Evolutionary conservation across 2,797 vertebrate genomes (phyloP), one percentile per base, ranked within the genome.

Genomic region (Lophius americanus): DNA sequence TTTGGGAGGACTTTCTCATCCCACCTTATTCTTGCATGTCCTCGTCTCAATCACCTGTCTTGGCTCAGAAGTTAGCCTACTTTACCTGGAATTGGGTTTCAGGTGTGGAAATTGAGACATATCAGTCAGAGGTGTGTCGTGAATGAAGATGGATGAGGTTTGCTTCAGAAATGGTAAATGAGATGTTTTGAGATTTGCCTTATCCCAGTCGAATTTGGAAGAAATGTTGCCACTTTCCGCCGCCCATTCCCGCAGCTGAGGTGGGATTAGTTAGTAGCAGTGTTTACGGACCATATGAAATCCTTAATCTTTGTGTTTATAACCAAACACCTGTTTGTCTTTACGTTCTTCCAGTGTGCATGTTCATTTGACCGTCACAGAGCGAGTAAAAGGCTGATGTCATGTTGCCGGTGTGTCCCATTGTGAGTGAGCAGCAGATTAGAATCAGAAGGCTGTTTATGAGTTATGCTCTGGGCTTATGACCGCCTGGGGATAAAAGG

Each of bases 401-500:
- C 78, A 83, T 72, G 82, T 86, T 80, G 79, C 66, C 36, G 68
- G 64, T 36, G 60, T 62, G 79, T 82, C 62, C 72, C 75, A 59
- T 84, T 82, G 83, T 87, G 69, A 62, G 73, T 61, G 83, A 64
- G 78, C 71, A 8, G 58, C 84, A 91, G 87, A 92, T 92, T 90
- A 87, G 81, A 91, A 90, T 89, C 89, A 92, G 89, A 89, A 84
- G 82, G 82, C 82, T 68, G 87, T 73, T 93, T 92, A 90, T 90
- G 89, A 90, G 87, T 92, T 92, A 89, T 92, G 89, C 90, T 85
- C 82, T 70, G 85, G 83, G 84, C 84, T 91, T 92, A 93, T 86
- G 86, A 88, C 85, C 85, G 87, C 79, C 86, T 86, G 46, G 76
- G 91, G 92, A 94, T 94, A 92, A 94, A 95, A 93, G 91, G 85